Evolutionary conservation across 2,888 invertebrate species (phyloP).

Genomic region (Tachystola acroxantha): DNA sequence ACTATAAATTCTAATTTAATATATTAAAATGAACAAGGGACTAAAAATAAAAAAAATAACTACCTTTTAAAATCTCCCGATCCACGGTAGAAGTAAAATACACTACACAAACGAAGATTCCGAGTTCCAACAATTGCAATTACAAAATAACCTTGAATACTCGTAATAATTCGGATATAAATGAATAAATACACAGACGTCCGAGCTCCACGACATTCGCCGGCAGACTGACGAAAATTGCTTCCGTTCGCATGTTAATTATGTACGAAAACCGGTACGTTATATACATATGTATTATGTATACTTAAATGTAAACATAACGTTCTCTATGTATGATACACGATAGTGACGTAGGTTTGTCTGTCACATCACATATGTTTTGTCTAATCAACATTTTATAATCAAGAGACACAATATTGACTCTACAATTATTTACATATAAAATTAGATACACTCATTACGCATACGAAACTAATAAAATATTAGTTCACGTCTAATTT

Average conservation of each 20-base stretch:
- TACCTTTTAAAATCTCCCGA: background rate
- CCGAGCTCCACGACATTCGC: background rate
- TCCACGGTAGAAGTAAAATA: background rate
- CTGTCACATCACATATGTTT: background rate
- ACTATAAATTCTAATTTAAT: no score
- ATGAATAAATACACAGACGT: background rate
- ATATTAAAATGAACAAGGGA: no score
- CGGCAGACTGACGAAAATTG: background rate
- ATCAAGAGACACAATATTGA: no score
- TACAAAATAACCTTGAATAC: background rate
- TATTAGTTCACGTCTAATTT: no score
- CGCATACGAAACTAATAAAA: no score
- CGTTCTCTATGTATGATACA: background rate
- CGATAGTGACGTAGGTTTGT: background rate
- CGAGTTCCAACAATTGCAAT: background rate
- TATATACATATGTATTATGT: background rate
- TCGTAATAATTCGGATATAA: background rate
- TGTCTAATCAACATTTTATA: no score
- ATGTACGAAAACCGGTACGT: background rate
- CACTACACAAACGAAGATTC: no score
- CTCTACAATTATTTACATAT: no score
- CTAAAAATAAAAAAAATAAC: background rate
- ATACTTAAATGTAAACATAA: background rate
- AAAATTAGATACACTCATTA: no score
- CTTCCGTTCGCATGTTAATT: background rate